Evolutionary conservation across 2,888 invertebrate genomes (phyloP).

Genomic region (Acleris laterana): DNA sequence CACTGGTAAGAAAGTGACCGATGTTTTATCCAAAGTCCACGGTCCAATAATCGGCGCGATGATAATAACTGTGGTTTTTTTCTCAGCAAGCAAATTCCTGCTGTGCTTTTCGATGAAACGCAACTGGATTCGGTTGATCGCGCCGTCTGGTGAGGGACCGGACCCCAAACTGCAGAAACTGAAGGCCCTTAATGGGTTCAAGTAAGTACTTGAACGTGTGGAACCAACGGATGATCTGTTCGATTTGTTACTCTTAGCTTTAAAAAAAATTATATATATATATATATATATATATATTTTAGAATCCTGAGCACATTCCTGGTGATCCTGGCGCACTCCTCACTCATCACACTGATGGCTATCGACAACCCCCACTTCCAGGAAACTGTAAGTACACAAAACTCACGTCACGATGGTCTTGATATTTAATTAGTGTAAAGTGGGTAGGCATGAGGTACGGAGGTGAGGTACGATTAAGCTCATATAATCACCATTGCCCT

Average conservation of each 20-base stretch:
- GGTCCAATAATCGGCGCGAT: too few species aligned
- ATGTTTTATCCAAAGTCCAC: too few species aligned
- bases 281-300: too few species aligned
- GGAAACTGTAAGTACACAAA: conserved; percentile 46
- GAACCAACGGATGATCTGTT: too few species aligned
- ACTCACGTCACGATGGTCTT: not conserved
- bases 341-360: conserved; percentile 11
- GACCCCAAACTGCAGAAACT: conserved; percentile 39
- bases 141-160: conserved; percentile 29
- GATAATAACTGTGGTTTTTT: not conserved
- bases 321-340: conserved; percentile 39
- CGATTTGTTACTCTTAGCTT: too few species aligned
- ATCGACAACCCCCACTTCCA: conserved; percentile 40
- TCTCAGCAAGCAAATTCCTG: conserved; percentile 40
- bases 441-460: too few species aligned
- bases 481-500: too few species aligned
- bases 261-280: too few species aligned
- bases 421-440: too few species aligned
- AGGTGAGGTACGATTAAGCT: too few species aligned
- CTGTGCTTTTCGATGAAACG: conserved; percentile 52
- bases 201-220: conserved; percentile 45
- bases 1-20: too few species aligned
- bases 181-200: conserved; percentile 46
- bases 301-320: conserved; percentile 17
- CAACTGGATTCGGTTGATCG: conserved; percentile 48